Base-by-base conservation (phyloP, 2,888 invertebrate genomes). In the Xestoiulus laeticollis region DNA sequence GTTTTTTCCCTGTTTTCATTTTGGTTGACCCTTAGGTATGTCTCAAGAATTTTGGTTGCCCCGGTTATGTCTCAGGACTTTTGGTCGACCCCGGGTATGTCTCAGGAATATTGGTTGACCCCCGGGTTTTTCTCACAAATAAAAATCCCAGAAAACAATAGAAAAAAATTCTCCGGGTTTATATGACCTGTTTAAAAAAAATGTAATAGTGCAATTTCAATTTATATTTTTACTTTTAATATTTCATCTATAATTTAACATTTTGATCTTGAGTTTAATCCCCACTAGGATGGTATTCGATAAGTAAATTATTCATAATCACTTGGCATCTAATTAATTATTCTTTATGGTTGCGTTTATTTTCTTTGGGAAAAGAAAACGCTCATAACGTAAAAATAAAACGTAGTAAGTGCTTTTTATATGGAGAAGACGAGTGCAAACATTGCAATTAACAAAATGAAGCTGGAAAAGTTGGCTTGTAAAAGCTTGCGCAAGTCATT, bases 291-390 rank as follows among this genome's bases (percentile, higher is more conserved):
- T 26, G 78, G 8, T 78, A 30, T 16, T 78, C 78, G 16, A 78
- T 78, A 78, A 78, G 78, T 78, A 78, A 78, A 78, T 78, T 78
- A 78, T 78, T 78, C 78, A 78, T 78, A 78, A 78, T 78, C 78
- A 78, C 78, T 78, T 30, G 30, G 78, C 78, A 78, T 78, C 78
- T 30, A 78, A 78, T 78, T 78, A 78, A 78, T 78, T 78, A 78
- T 78, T 30, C 78, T 78, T 78, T 78, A 78, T 78, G 30, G 78
- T 30, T 30, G 78, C 78, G 78, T 78, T 78, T 78, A 78, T 78
- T 78, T 78, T 78, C 78, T 26, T 30, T 26, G 78, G 30, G 78
- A 78, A 30, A 6, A 78, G 78, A 78, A 78, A 78, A 78, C 30
- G 16, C 78, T 30, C 30, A 78, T 78, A 78, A 30, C 78, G 78